These are phyloP conservation scores for Dryas iulia DNA, from an alignment of 1,140 invertebrate species.

Conservation along the genomic window DNA sequence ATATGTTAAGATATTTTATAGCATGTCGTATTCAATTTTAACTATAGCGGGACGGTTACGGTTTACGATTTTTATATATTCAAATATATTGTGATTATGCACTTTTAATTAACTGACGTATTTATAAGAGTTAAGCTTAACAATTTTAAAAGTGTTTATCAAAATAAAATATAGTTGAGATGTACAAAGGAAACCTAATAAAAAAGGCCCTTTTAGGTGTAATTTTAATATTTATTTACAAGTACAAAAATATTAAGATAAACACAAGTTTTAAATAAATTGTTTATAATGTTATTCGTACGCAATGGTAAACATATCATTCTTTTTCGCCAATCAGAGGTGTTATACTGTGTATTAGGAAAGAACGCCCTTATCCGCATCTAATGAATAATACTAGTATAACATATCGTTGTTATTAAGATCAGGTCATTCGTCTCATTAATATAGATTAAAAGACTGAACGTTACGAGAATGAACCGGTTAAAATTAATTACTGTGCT, in stretches of 20 bases:
- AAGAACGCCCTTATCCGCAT: too few relatives aligned
- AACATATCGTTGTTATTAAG: not conserved
- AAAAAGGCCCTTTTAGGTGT: not conserved
- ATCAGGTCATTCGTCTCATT: constrained; percentile 9
- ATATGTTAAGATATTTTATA: too few relatives aligned
- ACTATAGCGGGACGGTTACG: not conserved
- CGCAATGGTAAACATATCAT: too few relatives aligned
- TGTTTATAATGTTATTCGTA: too few relatives aligned
- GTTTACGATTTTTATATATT: too few relatives aligned
- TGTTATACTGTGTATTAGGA: too few relatives aligned
- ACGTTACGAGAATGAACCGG: constrained; percentile 6
- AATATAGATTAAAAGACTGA: constrained; percentile 8
- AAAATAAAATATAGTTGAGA: not conserved
- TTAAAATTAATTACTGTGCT: not conserved
- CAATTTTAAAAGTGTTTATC: not conserved
- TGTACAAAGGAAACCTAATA: not conserved
- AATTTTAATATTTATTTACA: not conserved
- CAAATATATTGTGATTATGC: not conserved
- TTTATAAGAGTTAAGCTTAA: not conserved
- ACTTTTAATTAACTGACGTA: not conserved
- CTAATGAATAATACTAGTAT: not conserved
- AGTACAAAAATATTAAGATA: too few relatives aligned
- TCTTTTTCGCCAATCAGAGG: too few relatives aligned
- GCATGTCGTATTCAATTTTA: not conserved
- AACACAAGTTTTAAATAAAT: too few relatives aligned